These are phyloP conservation scores for Drosophila auraria DNA, from an alignment of 1,140 invertebrate genomes.

Conservation along the genomic window DNA sequence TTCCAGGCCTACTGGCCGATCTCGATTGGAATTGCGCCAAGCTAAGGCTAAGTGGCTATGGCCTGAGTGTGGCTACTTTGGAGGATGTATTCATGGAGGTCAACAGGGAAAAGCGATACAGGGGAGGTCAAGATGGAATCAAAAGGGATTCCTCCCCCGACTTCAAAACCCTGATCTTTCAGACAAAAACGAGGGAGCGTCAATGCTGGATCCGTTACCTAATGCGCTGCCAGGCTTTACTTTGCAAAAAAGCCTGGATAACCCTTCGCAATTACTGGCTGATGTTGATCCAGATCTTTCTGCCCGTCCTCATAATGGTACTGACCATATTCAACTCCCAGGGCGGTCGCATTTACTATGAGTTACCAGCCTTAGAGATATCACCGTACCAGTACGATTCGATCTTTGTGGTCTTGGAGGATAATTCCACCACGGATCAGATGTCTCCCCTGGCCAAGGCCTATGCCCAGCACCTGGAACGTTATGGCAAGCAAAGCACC, in stretches of 20 bases:
- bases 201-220: background rate
- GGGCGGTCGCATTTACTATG: conserved; percentile 22
- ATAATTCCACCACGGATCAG: background rate
- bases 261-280: conserved; percentile 86
- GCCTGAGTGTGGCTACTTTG: conserved; percentile 96
- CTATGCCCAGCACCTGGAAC: conserved; percentile 5
- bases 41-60: conserved; percentile 90
- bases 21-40: conserved; percentile 51
- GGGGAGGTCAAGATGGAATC: background rate
- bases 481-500: background rate
- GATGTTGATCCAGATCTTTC: conserved; percentile 86
- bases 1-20: conserved; percentile 32
- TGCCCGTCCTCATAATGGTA: conserved; percentile 87
- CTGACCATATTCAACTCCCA: conserved; percentile 86
- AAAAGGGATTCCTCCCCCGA: background rate
- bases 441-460: background rate
- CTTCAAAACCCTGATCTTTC: conserved; percentile 16
- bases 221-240: conserved; percentile 86
- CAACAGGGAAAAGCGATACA: background rate
- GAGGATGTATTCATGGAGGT: conserved; percentile 93
- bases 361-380: conserved; percentile 19
- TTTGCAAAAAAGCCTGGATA: conserved; percentile 87
- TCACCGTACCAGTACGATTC: conserved; percentile 13
- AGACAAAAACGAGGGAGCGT: conserved; percentile 5
- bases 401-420: conserved; percentile 8